Evolutionary conservation across 1,140 invertebrate genomes (phyloP).

Genomic region (Holotrichia oblita): DNA sequence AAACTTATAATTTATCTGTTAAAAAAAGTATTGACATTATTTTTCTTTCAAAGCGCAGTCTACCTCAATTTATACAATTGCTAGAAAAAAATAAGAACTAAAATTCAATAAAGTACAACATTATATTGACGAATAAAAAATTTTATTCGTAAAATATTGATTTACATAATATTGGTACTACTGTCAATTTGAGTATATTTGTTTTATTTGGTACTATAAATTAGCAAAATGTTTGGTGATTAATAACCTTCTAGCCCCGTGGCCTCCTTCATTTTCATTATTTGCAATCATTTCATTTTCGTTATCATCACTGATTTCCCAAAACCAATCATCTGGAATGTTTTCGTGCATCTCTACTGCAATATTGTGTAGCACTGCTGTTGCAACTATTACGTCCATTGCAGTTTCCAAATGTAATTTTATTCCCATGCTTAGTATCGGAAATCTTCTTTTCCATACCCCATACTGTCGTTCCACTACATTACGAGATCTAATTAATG

Average conservation of each 20-base stretch:
- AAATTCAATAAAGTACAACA: too few species aligned
- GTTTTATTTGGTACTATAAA: too few species aligned
- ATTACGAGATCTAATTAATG: slow-evolving; percentile 57
- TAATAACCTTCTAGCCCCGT: neutral
- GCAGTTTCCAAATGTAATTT: slow-evolving; percentile 53
- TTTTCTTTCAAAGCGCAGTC: too few species aligned
- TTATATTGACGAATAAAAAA: too few species aligned
- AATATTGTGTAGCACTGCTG: slow-evolving; percentile 61
- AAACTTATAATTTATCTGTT: too few species aligned
- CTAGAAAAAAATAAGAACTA: too few species aligned
- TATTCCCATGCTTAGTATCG: slow-evolving; percentile 50
- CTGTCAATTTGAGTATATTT: too few species aligned
- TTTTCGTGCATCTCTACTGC: slow-evolving; percentile 47
- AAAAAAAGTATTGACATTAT: too few species aligned
- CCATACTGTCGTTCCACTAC: slow-evolving; percentile 57
- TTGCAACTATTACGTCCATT: slow-evolving; percentile 56
- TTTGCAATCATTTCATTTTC: neutral
- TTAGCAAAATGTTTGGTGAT: neutral
- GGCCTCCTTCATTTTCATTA: neutral
- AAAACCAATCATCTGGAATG: slow-evolving; percentile 6
- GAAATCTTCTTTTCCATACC: slow-evolving; percentile 57
- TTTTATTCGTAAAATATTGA: too few species aligned
- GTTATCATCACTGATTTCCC: neutral
- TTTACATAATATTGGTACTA: too few species aligned
- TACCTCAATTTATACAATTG: too few species aligned